Base-by-base conservation (phyloP, 1,140 invertebrate species). In the Adelges cooleyi region DNA sequence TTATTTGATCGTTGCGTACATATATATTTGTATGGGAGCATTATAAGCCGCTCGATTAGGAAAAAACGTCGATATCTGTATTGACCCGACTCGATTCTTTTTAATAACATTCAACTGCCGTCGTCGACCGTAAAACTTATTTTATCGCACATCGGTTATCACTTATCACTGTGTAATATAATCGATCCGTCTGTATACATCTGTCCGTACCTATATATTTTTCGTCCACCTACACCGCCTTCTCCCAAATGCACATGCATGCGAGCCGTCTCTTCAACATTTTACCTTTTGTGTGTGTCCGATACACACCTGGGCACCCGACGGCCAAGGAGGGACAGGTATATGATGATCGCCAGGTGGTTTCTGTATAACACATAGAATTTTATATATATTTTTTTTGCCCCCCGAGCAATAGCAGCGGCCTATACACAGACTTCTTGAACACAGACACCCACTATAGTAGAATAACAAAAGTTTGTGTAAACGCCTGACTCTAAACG, bases 341-440 rank as follows among this genome's bases (percentile, higher is more conserved):
- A 59, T 59, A 59, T n/a, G n/a, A n/a, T n/a, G n/a, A n/a, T 59
- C 40, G 54, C 54, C 56, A 62, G 56, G 56, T 62, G 56, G 56
- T 62, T 62, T 62, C 46, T 46, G 46, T 62, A 62, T 48, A 33
- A 33, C 11, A 33, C 11, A 33, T 33, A 33, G n/a, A n/a, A n/a
- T n/a, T 33, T 5, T 33, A 33, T 33, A 33, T 33, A 11, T 33
- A 33, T 33, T 5, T 33, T 33, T 5, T 33, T 11, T 33, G 29
- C 11, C 5, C 11, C 29, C 29, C 11, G 29, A 33, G 29, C 29
- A 33, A 11, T 11, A 33, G 29, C 29, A 33, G 29, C 29, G 11
- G 11, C 11, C 29, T 33, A 33, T 33, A 33, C 5, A 33, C 5
- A 5, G 5, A 11, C 5, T 33, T 6, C 29, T 33, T 33, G 11